A percentile compares a stretch with the other conserved stretches of the same genome.
Conservation (phyloP, 2,888 invertebrate species). For the Psylliodes chrysocephalus region DNA sequence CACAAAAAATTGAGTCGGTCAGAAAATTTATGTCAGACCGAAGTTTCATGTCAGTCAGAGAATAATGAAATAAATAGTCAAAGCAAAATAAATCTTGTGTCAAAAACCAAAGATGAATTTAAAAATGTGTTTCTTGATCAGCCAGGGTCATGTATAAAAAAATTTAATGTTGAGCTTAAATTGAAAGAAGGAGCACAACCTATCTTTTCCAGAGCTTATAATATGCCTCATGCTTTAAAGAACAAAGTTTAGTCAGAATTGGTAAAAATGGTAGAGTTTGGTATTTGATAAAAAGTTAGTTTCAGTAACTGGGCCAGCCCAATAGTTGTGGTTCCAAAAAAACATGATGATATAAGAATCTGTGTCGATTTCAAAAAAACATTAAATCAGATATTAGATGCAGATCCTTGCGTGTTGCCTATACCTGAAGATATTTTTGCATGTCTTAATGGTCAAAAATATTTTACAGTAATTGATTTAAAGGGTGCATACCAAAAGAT, state of each 20-base stretch:
- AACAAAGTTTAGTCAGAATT: conserved; percentile 45
- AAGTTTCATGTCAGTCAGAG: no score
- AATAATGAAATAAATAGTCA: no score
- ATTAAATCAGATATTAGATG: conserved; percentile 46
- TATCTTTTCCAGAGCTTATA: conserved; percentile 32
- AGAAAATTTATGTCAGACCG: no score
- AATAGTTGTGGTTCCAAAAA: conserved; percentile 53
- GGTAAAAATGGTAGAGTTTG: conserved; percentile 33
- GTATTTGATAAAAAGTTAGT: conserved; percentile 44
- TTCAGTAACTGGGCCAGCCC: conserved; percentile 51
- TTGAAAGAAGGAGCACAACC: no score
- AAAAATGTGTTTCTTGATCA: conserved; percentile 10
- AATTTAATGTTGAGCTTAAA: conserved; percentile 19
- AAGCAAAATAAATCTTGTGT: no score
- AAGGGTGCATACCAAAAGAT: no score
- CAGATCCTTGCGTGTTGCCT: conserved; percentile 54
- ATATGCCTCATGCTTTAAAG: conserved; percentile 42
- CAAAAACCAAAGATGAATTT: no score
- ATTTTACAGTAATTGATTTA: conserved; percentile 7
- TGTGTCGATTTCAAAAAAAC: conserved; percentile 50
- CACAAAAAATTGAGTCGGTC: no score
- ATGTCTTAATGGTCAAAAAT: background rate
- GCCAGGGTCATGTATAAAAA: conserved; percentile 11
- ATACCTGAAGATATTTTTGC: conserved; percentile 51
- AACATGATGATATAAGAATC: conserved; percentile 41